Evolutionary conservation across 2,113 vertebrate species (phyloP).

Genomic region (Thunnus thynnus): DNA sequence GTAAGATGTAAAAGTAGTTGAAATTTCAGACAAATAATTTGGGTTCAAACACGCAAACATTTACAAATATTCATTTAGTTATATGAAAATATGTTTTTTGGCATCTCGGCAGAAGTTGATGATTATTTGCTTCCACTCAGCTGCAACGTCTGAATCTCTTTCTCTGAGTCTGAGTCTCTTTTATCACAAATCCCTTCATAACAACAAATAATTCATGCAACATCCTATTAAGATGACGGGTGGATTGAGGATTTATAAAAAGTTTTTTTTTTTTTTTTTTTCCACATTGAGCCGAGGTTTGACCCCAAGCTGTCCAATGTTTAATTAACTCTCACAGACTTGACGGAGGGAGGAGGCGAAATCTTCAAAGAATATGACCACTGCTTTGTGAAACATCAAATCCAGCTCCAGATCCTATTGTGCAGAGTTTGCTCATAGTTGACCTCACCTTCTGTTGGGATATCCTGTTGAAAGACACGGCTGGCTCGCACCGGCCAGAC

Average conservation of each 20-base stretch:
- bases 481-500: conserved; percentile 58
- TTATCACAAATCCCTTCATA: neutral
- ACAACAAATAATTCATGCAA: neutral
- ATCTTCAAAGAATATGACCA: conserved; percentile 78
- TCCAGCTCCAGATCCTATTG: conserved; percentile 76
- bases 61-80: no score
- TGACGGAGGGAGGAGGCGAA: conserved; percentile 58
- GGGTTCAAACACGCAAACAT: no score
- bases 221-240: neutral
- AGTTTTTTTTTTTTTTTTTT: neutral
- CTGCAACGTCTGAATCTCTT: no score
- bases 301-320: conserved; percentile 73
- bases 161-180: no score
- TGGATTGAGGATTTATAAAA: neutral
- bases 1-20: no score
- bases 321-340: conserved; percentile 80
- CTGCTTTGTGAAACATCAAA: conserved; percentile 80
- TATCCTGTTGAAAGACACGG: conserved; percentile 72
- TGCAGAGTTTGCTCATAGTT: conserved; percentile 81
- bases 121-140: neutral
- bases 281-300: conserved; percentile 27
- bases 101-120: neutral
- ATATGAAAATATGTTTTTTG: neutral
- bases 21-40: no score
- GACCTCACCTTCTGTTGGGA: conserved; percentile 85